Evolutionary conservation across 2,797 vertebrate species (phyloP).

Genomic region (Artibeus jamaicensis): DNA sequence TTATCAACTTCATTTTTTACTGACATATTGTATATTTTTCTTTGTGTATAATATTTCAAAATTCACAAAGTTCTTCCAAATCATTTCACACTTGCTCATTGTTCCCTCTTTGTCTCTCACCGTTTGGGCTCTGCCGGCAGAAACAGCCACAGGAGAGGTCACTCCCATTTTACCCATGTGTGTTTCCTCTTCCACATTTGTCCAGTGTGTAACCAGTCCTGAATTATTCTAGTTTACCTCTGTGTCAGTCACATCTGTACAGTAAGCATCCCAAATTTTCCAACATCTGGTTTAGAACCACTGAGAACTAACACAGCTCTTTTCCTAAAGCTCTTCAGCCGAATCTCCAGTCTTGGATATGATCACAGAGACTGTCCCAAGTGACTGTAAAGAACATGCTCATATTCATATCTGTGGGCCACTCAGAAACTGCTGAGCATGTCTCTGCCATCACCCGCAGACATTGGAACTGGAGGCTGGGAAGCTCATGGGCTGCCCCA

Average conservation of each 20-base stretch:
- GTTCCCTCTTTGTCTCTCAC: too few species aligned
- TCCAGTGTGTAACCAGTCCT: neutral
- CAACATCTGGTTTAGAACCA: neutral
- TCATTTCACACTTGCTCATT: too few species aligned
- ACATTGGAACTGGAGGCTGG: neutral
- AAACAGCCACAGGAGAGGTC: neutral
- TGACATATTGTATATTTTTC: too few species aligned
- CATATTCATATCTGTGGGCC: too few species aligned
- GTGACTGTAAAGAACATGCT: too few species aligned
- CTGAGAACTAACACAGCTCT: neutral
- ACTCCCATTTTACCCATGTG: too few species aligned
- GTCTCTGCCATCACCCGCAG: neutral
- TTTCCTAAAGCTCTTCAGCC: neutral
- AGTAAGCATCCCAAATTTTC: neutral
- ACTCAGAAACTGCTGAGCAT: neutral
- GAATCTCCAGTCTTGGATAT: neutral
- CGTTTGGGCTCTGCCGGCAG: too few species aligned
- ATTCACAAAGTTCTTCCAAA: too few species aligned
- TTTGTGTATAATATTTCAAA: too few species aligned
- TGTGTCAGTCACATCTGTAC: neutral
- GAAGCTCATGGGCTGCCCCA: too few species aligned
- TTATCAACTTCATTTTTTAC: too few species aligned
- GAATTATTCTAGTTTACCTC: neutral
- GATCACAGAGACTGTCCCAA: neutral
- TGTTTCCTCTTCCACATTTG: neutral